A percentile compares a stretch with the other conserved stretches of the same genome.
Conservation (phyloP, 2,888 invertebrate species). For the Dynastes maya region DNA sequence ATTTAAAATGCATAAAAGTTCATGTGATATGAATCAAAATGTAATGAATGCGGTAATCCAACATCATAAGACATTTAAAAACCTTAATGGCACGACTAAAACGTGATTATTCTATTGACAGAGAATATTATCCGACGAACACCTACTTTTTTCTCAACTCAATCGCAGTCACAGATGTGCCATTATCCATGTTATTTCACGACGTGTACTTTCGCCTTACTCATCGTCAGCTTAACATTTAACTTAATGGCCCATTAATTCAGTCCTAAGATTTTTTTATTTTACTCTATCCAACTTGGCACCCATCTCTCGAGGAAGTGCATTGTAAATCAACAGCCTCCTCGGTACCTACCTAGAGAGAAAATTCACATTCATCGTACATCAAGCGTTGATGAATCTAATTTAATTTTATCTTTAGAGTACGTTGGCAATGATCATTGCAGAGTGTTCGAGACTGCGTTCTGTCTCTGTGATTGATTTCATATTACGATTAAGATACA, state of each 20-base stretch:
- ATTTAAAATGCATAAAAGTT: no score
- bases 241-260: not conserved
- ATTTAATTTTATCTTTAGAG: conserved; percentile 15
- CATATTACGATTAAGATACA: no score
- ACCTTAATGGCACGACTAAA: conserved; percentile 17
- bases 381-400: conserved; percentile 4
- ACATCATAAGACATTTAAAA: conserved; percentile 14
- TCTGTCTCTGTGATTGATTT: not conserved
- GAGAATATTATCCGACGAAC: not conserved
- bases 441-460: not conserved
- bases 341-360: no score
- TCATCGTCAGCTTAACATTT: conserved; percentile 7
- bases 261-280: not conserved
- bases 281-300: not conserved
- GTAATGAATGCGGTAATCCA: no score
- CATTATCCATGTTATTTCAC: conserved; percentile 9
- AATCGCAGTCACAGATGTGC: not conserved
- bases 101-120: conserved; percentile 27
- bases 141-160: not conserved
- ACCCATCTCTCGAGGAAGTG: not conserved
- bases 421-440: not conserved
- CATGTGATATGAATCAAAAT: no score
- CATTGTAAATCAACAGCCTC: not conserved
- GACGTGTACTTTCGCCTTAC: not conserved
- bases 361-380: not conserved